Evolutionary conservation across 2,797 vertebrate species (phyloP), one percentile per base, ranked within the genome.

Genomic region (Lagorchestes hirsutus): DNA sequence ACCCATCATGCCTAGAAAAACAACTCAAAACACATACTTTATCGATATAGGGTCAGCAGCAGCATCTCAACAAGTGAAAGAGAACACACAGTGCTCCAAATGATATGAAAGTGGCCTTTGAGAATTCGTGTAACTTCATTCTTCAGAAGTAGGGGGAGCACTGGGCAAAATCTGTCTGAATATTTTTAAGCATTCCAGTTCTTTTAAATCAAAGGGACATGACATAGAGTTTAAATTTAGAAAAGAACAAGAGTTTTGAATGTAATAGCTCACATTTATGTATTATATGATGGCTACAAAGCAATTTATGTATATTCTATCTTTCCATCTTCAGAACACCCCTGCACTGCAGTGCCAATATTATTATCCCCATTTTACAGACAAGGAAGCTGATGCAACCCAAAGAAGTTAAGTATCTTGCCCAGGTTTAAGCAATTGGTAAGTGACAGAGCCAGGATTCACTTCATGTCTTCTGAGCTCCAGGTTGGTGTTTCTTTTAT

Each of bases 21-120:
- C 34, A 92, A 58, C 93, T 92, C 91, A 56, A 56, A 95, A 92
- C 96, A 97, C 92, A 92, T 96, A 94, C 74, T 40, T 90, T 95
- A 93, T 22, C 2, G 6, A 74, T 22, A 74, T 1, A 40, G 16
- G 16, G 16, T 74, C 34, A 40, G 67, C 16, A 40, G 8, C 92
- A 55, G 93, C 94, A 92, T 95, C 92, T 62, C 93, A 87, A 90
- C 62, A 27, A 54, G 55, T 90, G 93, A 82, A 67, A 91, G 8
- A 1, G 14, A 90, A 93, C 92, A 91, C n/a, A 28, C 3, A 90
- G 82, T 93, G 34, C 54, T 59, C 40, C 46, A 54, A 92, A 95
- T 40, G 96, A 90, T 55, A 59, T 90, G 90, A 67, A 11, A 52
- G 91, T 92, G 94, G 74, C 92, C 55, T 13, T n/a, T 55, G 55